Base-by-base conservation (phyloP, 2,797 vertebrate genomes). In the Atherinosoma microstoma region DNA sequence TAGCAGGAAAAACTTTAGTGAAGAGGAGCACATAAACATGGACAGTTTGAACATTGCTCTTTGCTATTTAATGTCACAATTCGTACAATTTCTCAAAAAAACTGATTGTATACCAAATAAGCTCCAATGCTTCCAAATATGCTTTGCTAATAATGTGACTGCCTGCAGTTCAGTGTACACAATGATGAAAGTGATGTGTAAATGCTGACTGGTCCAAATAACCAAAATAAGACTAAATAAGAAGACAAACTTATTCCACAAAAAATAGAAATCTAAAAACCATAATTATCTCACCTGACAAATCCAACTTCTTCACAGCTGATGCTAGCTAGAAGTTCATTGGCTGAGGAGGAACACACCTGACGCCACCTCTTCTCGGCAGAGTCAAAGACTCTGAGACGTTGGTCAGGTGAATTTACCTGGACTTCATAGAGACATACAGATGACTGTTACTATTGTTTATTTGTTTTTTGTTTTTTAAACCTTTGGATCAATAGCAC, bases 291-390 rank as follows among this genome's bases (percentile, higher is more conserved):
- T 75, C 90, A 96, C 97, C 96, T 97, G 84, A 97, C 80, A 40
- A 97, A 97, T 63, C 97, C 97, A 92, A 97, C 96, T 91, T 98
- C 96, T 82, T 97, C 96, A 57, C 97, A 98, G 91, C 96, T 94
- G 76, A 97, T 95, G 64, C 92, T 92, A 0, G 96, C 96, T 45
- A 96, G 92, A 61, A 95, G 87, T 73, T 95, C 93, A 47, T 97
- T 95, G 82, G 91, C 92, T 20, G 91, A 76, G 0, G 96, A 97
- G 20, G 97, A 96, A 67, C 97, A 98, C 57, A 97, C 91, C 30
- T 96, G 93, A 22, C 95, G 93, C 97, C 97, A 98, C 34, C 93
- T 92, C 54, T 85, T 92, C 69, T 96, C 94, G 0, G 91, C 75
- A 8, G 94, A 90, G 75, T 97, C 96, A 6, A 96, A 97, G 32